Conservation (phyloP, 2,888 invertebrate species). For the Melanostoma mellinum region DNA sequence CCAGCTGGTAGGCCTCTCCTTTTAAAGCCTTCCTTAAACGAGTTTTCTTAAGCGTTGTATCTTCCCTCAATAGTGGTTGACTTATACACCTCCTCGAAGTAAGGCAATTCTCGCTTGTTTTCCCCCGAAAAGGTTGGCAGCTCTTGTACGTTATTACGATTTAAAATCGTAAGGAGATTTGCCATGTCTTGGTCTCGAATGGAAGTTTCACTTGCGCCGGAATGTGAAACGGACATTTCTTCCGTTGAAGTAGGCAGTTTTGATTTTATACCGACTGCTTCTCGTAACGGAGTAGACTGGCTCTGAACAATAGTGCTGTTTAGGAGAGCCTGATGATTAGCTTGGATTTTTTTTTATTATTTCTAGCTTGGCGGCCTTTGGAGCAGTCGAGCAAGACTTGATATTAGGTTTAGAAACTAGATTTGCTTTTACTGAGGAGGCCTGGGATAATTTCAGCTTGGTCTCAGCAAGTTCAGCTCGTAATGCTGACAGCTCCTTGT, state of each 20-base stretch:
- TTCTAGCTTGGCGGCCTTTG: neutral
- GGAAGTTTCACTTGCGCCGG: too few species aligned
- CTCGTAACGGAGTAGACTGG: neutral
- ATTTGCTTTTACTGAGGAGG: too few species aligned
- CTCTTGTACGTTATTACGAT: too few species aligned
- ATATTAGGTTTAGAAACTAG: too few species aligned
- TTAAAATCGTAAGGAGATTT: neutral
- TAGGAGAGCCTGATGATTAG: neutral
- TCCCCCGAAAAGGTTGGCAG: neutral
- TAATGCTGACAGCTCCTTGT: neutral
- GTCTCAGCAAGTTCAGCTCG: neutral
- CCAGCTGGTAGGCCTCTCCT: conserved; percentile 6
- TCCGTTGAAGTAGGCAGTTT: too few species aligned
- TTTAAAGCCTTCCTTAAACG: conserved; percentile 4
- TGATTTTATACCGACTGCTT: too few species aligned
- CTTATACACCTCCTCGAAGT: too few species aligned
- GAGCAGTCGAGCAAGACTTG: too few species aligned
- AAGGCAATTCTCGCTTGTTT: too few species aligned
- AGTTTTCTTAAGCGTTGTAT: neutral
- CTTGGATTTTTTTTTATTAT: neutral
- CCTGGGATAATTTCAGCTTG: neutral
- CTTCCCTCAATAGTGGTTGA: too few species aligned
- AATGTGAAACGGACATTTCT: neutral
- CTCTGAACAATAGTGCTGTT: neutral
- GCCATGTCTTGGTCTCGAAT: too few species aligned